phyloP scores from a whole-genome alignment of 2,888 invertebrate genomes.

The Clistopyga incitator region DNA sequence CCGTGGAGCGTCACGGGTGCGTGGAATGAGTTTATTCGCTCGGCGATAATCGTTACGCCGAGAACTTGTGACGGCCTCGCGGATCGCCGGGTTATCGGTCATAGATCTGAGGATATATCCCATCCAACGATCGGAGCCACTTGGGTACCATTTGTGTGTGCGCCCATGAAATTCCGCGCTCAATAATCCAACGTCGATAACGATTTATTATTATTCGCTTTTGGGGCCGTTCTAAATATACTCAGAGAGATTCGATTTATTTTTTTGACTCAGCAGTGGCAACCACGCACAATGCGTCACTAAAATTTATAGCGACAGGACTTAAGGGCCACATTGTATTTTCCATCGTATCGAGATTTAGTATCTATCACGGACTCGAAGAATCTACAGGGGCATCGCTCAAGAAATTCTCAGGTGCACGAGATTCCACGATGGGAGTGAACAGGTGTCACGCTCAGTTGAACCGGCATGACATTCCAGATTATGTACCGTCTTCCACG shows the following conservation, averaged over 20 bases:
- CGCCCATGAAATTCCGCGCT: constrained; percentile 33
- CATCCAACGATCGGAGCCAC: constrained; percentile 30
- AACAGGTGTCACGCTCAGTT: constrained; percentile 78
- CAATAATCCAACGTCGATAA: constrained; percentile 41
- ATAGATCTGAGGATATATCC: constrained; percentile 56
- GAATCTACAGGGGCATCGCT: constrained; percentile 63
- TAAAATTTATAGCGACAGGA: neutral
- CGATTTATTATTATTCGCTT: no score
- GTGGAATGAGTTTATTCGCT: constrained; percentile 59
- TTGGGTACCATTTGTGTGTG: neutral
- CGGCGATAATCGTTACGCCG: constrained; percentile 47
- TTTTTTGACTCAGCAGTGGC: no score
- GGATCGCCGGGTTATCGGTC: constrained; percentile 53
- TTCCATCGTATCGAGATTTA: constrained; percentile 8
- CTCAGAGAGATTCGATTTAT: no score
- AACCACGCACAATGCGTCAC: no score
- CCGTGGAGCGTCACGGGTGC: constrained; percentile 41
- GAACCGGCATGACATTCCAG: constrained; percentile 79
- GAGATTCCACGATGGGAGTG: constrained; percentile 60
- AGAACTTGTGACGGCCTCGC: constrained; percentile 31
- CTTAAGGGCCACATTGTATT: neutral
- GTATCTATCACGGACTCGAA: constrained; percentile 15
- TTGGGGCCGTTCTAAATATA: no score
- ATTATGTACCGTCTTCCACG: constrained; percentile 76
- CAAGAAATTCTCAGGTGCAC: constrained; percentile 76